phyloP scores from a whole-genome alignment of 2,888 invertebrate species.

The Cephus spinipes region DNA sequence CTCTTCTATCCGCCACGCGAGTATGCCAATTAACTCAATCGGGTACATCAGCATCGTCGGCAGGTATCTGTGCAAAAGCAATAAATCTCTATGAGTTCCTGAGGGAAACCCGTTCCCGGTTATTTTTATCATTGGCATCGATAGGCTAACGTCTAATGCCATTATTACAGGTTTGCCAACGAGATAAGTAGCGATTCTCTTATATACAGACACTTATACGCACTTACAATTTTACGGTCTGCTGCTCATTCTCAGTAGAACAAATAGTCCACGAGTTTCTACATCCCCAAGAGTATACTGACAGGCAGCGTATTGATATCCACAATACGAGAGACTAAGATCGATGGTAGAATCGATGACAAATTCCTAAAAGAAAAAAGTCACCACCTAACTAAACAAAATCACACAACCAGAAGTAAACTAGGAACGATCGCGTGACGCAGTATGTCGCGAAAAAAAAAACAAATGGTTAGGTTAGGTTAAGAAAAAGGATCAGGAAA shows the following conservation, averaged over 20 bases:
- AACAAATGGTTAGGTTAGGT: not conserved
- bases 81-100: not conserved
- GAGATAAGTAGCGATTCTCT: not conserved
- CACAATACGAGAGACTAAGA: not conserved
- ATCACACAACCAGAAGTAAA: not conserved
- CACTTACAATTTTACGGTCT: not conserved
- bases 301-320: not conserved
- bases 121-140: not conserved
- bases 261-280: not conserved
- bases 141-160: not conserved
- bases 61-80: not conserved
- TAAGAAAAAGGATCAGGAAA: not conserved
- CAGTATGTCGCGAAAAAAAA: not conserved
- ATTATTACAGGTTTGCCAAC: not conserved
- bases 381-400: not conserved
- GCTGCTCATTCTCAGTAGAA: not conserved
- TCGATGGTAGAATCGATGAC: not conserved
- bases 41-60: not conserved
- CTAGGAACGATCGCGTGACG: not conserved
- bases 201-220: not conserved
- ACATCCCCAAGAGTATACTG: not conserved
- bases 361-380: not conserved
- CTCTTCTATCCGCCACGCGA: not conserved
- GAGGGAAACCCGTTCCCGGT: not conserved
- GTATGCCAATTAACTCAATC: not conserved